Percentiles rank a stretch among this genome's conserved stretches.
phyloP scores from a whole-genome alignment of 2,888 invertebrate species.

The Drosophila monieri region DNA sequence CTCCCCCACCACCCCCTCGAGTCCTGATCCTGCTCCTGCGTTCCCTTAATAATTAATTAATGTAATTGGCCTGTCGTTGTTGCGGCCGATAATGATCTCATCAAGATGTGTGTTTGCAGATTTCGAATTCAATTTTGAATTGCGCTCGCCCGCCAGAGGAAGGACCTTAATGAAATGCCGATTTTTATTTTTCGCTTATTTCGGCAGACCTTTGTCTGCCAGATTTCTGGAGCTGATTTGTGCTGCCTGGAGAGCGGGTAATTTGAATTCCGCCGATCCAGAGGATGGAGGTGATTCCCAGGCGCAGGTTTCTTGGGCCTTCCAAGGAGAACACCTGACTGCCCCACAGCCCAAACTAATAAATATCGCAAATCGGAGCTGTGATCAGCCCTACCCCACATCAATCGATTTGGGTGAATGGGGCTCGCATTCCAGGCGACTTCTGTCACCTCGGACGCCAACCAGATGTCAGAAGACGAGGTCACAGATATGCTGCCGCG shows the following conservation, averaged over 20 bases:
- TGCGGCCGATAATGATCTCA: conserved; percentile 82
- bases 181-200: conserved; percentile 44
- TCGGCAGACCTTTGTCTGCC: conserved; percentile 45
- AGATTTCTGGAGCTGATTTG: conserved; percentile 50
- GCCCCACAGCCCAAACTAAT: conserved; percentile 16
- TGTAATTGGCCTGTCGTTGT: conserved; percentile 84
- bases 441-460: conserved; percentile 56
- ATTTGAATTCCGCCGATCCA: conserved; percentile 16
- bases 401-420: conserved; percentile 57
- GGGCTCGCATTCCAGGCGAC: conserved; percentile 52
- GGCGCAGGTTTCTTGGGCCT: neutral
- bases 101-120: conserved; percentile 75
- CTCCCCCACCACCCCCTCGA: neutral
- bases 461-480: conserved; percentile 70
- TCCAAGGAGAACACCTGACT: conserved; percentile 27
- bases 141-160: conserved; percentile 42
- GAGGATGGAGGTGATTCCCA: neutral
- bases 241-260: conserved; percentile 6
- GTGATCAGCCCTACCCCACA: conserved; percentile 37
- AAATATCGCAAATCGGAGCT: conserved; percentile 30
- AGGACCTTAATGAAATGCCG: conserved; percentile 47
- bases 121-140: conserved; percentile 76
- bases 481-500: conserved; percentile 46
- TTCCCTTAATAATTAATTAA: conserved; percentile 84
- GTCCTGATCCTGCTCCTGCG: conserved; percentile 41